These are phyloP conservation scores for Crypturellus undulatus DNA, from an alignment of 2,113 vertebrate species.

Conservation along the genomic window DNA sequence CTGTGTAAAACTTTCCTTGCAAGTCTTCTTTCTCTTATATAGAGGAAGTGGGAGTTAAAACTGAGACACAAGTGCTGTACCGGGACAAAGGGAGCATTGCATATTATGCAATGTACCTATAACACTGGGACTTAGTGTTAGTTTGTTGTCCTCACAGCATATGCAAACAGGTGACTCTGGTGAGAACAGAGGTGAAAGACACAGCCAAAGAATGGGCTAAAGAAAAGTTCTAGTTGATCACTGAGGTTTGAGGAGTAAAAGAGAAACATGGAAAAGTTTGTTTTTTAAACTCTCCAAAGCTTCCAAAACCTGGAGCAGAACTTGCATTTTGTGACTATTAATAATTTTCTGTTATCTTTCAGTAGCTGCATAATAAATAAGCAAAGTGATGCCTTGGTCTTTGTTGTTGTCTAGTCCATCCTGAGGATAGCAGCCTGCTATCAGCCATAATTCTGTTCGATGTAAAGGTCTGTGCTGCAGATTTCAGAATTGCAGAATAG, in stretches of 20 bases:
- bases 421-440: not conserved
- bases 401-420: not conserved
- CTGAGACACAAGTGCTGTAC: not conserved
- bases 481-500: not conserved
- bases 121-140: not conserved
- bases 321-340: not conserved
- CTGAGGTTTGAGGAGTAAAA: not conserved
- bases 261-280: not conserved
- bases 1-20: not conserved
- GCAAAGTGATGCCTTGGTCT: not conserved
- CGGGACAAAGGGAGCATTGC: not conserved
- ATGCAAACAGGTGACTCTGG: not conserved
- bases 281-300: not conserved
- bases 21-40: not conserved
- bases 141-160: too few relatives aligned
- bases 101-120: not conserved
- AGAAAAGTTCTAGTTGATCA: not conserved
- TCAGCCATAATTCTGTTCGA: not conserved
- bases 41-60: not conserved
- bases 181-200: not conserved
- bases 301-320: not conserved
- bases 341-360: not conserved
- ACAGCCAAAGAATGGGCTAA: not conserved
- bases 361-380: not conserved
- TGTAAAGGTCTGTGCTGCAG: not conserved